These are phyloP conservation scores for Phortica magna DNA, from an alignment of 2,888 invertebrate genomes.

Conservation along the genomic window DNA sequence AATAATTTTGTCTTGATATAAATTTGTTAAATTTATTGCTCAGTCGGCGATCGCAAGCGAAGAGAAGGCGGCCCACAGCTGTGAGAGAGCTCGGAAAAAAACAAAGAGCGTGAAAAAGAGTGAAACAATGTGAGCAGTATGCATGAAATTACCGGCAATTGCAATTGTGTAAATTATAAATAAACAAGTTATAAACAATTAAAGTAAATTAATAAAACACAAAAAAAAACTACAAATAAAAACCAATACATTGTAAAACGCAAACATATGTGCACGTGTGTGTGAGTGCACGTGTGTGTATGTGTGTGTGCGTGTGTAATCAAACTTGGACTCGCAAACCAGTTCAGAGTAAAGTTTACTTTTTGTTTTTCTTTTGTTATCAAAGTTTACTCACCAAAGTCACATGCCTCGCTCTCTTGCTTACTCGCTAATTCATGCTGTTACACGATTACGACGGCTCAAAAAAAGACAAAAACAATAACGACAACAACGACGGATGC, in stretches of 20 bases:
- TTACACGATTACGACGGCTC: constrained; percentile 40
- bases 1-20: constrained; percentile 35
- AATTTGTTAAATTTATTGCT: constrained; percentile 59
- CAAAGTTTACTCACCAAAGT: constrained; percentile 45
- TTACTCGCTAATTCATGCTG: constrained; percentile 31
- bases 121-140: constrained; percentile 34
- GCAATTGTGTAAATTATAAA: constrained; percentile 52
- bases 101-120: constrained; percentile 21
- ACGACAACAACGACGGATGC: constrained; percentile 52
- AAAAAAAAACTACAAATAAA: constrained; percentile 57
- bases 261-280: constrained; percentile 26
- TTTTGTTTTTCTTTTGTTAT: constrained; percentile 41
- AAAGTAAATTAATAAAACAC: constrained; percentile 21
- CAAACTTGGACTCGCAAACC: constrained; percentile 36
- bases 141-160: constrained; percentile 15
- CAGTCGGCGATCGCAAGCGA: constrained; percentile 30
- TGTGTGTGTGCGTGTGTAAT: constrained; percentile 10
- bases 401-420: not conserved
- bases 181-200: constrained; percentile 71
- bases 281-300: not conserved
- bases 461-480: constrained; percentile 6
- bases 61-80: constrained; percentile 43
- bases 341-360: constrained; percentile 44
- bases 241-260: constrained; percentile 59
- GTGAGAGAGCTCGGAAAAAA: not conserved